Evolutionary conservation across 2,113 vertebrate species (phyloP).

Genomic region (Oreochromis aureus): DNA sequence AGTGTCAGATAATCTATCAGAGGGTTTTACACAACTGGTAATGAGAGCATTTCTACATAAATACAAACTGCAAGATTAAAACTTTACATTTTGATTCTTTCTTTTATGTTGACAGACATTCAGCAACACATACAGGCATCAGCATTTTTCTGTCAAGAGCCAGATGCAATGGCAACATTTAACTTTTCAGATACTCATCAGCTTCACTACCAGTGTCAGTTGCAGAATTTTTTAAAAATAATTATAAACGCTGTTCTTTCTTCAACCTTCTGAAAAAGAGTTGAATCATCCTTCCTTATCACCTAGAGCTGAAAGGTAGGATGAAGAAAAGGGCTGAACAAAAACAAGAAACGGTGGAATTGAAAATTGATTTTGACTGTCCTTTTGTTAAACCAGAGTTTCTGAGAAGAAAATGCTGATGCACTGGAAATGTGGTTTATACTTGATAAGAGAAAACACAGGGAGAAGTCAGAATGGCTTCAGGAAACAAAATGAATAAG

Average conservation of each 20-base stretch:
- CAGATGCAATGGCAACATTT: neutral
- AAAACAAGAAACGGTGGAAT: neutral
- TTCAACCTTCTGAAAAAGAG: neutral
- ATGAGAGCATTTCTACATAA: neutral
- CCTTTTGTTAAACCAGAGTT: neutral
- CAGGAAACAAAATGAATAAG: neutral
- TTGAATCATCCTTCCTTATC: neutral
- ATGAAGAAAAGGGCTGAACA: neutral
- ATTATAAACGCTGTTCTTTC: neutral
- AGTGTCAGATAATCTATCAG: neutral
- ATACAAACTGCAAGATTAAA: neutral
- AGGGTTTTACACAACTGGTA: neutral
- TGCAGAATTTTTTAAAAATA: neutral
- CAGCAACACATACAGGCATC: neutral
- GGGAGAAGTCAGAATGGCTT: neutral
- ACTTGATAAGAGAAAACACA: neutral
- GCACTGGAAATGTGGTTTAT: neutral
- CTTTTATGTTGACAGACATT: neutral
- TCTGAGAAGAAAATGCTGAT: neutral
- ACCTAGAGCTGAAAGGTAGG: neutral
- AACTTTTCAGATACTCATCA: neutral
- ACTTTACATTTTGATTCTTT: neutral
- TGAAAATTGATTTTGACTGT: neutral
- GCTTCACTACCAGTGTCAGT: neutral
- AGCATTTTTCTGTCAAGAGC: neutral